A percentile compares a stretch with the other conserved stretches of the same genome.
These are phyloP conservation scores for Zaprionus camerounensis DNA, from an alignment of 1,140 invertebrate genomes.

Conservation along the genomic window DNA sequence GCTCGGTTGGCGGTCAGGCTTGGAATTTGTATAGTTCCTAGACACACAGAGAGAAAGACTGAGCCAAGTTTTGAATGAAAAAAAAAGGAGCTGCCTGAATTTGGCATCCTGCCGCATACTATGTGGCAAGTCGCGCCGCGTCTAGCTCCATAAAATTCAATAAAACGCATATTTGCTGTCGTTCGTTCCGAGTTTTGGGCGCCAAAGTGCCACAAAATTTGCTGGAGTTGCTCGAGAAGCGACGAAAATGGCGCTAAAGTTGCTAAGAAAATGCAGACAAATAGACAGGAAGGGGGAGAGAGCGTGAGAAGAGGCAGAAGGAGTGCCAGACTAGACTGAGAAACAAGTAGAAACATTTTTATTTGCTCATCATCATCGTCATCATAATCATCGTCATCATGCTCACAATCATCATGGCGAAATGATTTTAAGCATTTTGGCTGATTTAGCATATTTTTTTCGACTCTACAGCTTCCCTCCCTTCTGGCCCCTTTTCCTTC, in stretches of 20 bases:
- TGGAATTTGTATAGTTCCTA: conserved; percentile 50
- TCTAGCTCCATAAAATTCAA: conserved; percentile 75
- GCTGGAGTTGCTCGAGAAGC: conserved; percentile 43
- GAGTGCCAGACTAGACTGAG: conserved; percentile 38
- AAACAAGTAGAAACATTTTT: conserved; percentile 18
- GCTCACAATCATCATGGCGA: conserved; percentile 35
- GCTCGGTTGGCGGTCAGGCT: conserved; percentile 56
- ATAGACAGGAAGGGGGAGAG: conserved; percentile 10
- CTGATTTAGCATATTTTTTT: conserved; percentile 78
- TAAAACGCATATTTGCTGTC: conserved; percentile 82
- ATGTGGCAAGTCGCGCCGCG: conserved; percentile 40
- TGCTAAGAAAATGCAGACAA: conserved; percentile 58
- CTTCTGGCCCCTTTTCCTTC: conserved; percentile 13
- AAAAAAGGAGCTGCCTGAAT: conserved; percentile 34
- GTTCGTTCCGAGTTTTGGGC: conserved; percentile 78
- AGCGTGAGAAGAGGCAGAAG: neutral
- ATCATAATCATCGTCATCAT: conserved; percentile 43
- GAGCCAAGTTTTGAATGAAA: conserved; percentile 6
- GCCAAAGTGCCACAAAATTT: conserved; percentile 77
- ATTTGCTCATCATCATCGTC: conserved; percentile 23
- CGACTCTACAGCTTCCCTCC: conserved; percentile 25
- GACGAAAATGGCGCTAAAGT: conserved; percentile 66
- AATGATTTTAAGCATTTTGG: conserved; percentile 78
- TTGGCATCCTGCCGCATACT: conserved; percentile 39
- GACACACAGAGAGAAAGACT: conserved; percentile 38